Evolutionary conservation across 2,113 vertebrate genomes (phyloP).

Genomic region (Camelus dromedarius): DNA sequence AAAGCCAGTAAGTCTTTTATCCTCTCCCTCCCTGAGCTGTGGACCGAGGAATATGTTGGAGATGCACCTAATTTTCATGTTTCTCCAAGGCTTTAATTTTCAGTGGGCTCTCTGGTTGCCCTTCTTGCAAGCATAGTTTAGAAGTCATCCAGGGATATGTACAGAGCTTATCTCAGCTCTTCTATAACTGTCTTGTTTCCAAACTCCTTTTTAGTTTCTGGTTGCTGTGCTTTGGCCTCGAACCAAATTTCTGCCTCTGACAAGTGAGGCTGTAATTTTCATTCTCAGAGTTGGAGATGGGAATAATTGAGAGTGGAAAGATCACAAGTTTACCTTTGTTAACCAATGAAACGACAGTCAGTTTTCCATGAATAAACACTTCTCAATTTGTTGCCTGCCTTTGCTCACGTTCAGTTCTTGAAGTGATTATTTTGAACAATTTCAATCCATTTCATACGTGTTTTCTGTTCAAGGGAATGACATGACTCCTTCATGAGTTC

Average conservation of each 20-base stretch:
- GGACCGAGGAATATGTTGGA: background rate
- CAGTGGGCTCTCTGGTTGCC: background rate
- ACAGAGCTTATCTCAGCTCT: background rate
- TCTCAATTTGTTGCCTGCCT: background rate
- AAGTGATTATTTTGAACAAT: constrained; percentile 42
- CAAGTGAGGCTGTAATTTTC: background rate
- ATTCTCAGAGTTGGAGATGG: background rate
- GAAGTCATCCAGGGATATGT: background rate
- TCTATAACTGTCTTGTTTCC: background rate
- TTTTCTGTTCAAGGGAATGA: constrained; percentile 16
- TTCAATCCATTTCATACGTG: background rate
- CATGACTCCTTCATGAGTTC: background rate
- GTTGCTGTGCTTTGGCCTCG: background rate
- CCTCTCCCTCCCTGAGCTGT: background rate
- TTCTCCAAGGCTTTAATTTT: background rate
- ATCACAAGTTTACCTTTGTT: background rate
- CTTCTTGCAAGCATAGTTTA: background rate
- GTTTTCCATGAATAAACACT: background rate
- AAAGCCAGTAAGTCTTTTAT: background rate
- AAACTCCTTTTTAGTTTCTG: background rate
- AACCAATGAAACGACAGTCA: background rate
- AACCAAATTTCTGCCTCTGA: background rate
- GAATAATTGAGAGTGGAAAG: background rate
- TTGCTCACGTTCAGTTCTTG: constrained; percentile 16
- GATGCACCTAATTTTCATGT: background rate